Evolutionary conservation across 2,888 invertebrate genomes (phyloP).

Genomic region (Aphidius colemani): DNA sequence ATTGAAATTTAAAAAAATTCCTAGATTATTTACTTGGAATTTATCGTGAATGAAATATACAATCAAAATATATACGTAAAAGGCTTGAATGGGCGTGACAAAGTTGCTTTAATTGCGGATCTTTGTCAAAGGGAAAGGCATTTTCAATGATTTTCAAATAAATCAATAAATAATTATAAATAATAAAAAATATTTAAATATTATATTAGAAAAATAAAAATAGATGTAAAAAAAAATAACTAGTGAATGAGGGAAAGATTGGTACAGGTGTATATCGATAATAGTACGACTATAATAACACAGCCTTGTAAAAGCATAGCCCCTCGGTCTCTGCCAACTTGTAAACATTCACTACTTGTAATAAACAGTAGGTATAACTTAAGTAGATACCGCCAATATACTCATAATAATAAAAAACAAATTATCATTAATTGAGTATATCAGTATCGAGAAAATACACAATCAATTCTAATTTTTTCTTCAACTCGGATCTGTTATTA

Average conservation of each 20-base stretch:
- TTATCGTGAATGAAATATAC: not conserved
- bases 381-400: not conserved
- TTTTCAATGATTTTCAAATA: not conserved
- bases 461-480: too few relatives aligned
- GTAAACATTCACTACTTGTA: not conserved
- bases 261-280: slow-evolving; percentile 47
- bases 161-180: not conserved
- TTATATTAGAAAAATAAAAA: too few relatives aligned
- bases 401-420: not conserved
- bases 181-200: too few relatives aligned
- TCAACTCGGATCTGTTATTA: too few relatives aligned
- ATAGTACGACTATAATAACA: slow-evolving; percentile 51
- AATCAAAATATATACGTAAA: not conserved
- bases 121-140: slow-evolving; percentile 21
- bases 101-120: slow-evolving; percentile 38
- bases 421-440: not conserved
- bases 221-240: too few relatives aligned
- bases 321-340: not conserved
- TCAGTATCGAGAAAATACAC: too few relatives aligned
- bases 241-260: slow-evolving; percentile 9
- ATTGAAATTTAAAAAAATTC: too few relatives aligned
- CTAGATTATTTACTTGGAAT: not conserved
- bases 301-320: slow-evolving; percentile 19
- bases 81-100: slow-evolving; percentile 12
- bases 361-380: slow-evolving; percentile 2